Evolutionary conservation across 1,140 invertebrate genomes (phyloP).

Genomic region (Cotesia chilonis): DNA sequence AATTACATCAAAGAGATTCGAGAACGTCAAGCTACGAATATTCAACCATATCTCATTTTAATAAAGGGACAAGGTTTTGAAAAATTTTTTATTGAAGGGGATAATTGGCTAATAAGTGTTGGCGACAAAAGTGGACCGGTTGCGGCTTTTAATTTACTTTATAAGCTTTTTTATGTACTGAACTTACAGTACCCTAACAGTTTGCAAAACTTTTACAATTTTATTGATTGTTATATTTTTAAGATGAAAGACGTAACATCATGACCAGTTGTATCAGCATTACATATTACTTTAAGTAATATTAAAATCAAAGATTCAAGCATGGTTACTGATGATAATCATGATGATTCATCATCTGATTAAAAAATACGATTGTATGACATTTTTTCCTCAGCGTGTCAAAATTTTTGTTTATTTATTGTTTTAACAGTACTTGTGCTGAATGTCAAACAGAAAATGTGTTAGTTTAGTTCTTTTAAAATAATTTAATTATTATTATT

Average conservation of each 20-base stretch:
- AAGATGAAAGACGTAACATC: background rate
- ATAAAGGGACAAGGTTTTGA: background rate
- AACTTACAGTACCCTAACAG: slow-evolving; percentile 14
- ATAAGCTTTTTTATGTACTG: slow-evolving; percentile 16
- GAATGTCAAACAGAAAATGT: too few species aligned
- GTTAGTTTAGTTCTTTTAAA: too few species aligned
- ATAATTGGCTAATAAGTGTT: slow-evolving; percentile 2
- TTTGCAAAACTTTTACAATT: slow-evolving; percentile 22
- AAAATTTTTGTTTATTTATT: too few species aligned
- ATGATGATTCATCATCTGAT: too few species aligned
- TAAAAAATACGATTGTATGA: too few species aligned
- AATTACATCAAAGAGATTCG: background rate
- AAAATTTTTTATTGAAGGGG: slow-evolving; percentile 11
- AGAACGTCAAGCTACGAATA: background rate
- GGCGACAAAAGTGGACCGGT: slow-evolving; percentile 6
- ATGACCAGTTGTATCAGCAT: background rate
- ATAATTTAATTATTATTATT: too few species aligned
- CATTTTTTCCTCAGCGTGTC: too few species aligned
- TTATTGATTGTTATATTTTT: slow-evolving; percentile 17
- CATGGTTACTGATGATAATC: too few species aligned
- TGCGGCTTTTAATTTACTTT: slow-evolving; percentile 17
- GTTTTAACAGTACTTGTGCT: too few species aligned
- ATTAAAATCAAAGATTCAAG: too few species aligned
- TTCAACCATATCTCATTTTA: slow-evolving; percentile 11
- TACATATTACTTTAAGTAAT: slow-evolving; percentile 2